These are phyloP conservation scores for Tetranychus truncatus DNA, from an alignment of 2,888 invertebrate species.

Conservation along the genomic window DNA sequence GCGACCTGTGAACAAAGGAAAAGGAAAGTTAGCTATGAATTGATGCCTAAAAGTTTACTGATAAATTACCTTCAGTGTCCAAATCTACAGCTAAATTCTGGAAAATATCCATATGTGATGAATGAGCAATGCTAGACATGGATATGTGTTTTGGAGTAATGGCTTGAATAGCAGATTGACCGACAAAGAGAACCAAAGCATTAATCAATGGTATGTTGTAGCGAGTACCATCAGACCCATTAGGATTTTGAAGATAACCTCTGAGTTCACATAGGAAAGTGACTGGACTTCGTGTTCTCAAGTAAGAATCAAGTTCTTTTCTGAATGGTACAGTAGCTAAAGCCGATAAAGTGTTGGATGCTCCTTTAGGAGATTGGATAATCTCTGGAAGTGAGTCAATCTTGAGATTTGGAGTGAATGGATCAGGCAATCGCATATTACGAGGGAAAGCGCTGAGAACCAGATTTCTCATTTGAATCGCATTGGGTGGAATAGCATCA, in stretches of 20 bases:
- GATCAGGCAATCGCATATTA: conserved; percentile 94
- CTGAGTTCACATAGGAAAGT: conserved; percentile 82
- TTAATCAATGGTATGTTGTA: conserved; percentile 95
- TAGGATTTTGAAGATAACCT: conserved; percentile 34
- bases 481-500: conserved; percentile 96
- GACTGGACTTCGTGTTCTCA: conserved; percentile 80
- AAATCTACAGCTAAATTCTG: conserved; percentile 94
- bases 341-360: conserved; percentile 65
- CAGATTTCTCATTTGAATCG: conserved; percentile 92
- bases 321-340: conserved; percentile 75
- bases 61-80: conserved; percentile 69
- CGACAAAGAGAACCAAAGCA: conserved; percentile 89
- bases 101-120: conserved; percentile 98
- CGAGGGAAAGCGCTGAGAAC: conserved; percentile 93
- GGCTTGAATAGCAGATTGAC: conserved; percentile 79
- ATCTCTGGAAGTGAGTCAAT: conserved; percentile 79
- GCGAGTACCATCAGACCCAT: background rate
- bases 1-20: conserved; percentile 37
- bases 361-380: conserved; percentile 64
- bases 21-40: conserved; percentile 10
- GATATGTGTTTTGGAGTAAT: conserved; percentile 82
- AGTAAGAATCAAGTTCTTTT: conserved; percentile 86
- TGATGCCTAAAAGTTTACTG: background rate
- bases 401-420: conserved; percentile 90
- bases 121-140: conserved; percentile 94